A percentile compares a stretch with the other conserved stretches of the same genome.
phyloP scores from a whole-genome alignment of 1,140 invertebrate species.

The Habropoda laboriosa region DNA sequence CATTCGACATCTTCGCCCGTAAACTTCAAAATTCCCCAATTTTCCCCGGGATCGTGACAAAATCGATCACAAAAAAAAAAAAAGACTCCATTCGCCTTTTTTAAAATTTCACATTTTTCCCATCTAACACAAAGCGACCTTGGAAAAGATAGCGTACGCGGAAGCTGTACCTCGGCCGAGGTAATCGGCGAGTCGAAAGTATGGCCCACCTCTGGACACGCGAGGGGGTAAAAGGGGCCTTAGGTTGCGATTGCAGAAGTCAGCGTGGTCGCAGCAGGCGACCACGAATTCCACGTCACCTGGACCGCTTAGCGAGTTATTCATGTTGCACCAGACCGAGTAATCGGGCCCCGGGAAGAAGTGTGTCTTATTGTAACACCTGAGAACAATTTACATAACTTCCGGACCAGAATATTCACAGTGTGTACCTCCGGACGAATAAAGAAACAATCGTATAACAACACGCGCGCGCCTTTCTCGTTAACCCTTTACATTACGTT shows the following conservation, averaged over 20 bases:
- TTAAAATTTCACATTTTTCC: background rate
- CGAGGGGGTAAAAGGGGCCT: constrained; percentile 75
- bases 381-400: constrained; percentile 74
- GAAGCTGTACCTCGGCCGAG: constrained; percentile 74
- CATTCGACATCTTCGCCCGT: too few relatives aligned
- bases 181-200: constrained; percentile 69
- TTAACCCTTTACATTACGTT: background rate
- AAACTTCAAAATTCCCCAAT: too few relatives aligned
- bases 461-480: too few relatives aligned
- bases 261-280: constrained; percentile 83
- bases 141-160: background rate
- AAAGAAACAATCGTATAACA: too few relatives aligned
- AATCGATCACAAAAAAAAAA: background rate
- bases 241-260: constrained; percentile 84
- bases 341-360: constrained; percentile 81
- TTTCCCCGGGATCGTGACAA: background rate
- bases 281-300: constrained; percentile 76
- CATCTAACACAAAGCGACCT: background rate
- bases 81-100: too few relatives aligned
- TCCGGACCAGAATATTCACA: constrained; percentile 35
- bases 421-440: background rate
- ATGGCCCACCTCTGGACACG: constrained; percentile 67
- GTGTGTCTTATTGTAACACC: constrained; percentile 82
- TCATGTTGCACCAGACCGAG: constrained; percentile 80
- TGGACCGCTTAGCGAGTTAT: constrained; percentile 72